Conservation (phyloP, 2,113 vertebrate genomes). For the Henicopernis longicauda region DNA sequence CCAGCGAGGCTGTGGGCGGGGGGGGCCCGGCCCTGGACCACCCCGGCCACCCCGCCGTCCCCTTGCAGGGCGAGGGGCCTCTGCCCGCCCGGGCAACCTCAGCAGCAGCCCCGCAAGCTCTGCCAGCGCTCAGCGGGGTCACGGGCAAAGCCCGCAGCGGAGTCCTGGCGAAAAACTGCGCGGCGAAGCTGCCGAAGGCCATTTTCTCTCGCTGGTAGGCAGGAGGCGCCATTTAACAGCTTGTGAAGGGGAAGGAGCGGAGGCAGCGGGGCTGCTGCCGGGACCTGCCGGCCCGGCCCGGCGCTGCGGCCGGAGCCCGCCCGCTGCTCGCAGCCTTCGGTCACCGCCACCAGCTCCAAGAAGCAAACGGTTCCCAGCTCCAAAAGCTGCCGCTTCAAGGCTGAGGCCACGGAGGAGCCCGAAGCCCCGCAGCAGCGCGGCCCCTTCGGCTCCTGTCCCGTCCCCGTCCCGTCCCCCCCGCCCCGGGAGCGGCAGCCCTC, state of each 20-base stretch:
- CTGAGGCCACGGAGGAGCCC: not conserved
- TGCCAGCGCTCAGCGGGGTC: not conserved
- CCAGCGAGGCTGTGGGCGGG: rapidly evolving
- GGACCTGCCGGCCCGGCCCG: too few species aligned
- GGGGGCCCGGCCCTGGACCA: too few species aligned
- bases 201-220: constrained; percentile 25
- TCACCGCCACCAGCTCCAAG: not conserved
- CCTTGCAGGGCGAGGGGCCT: too few species aligned
- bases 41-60: not conserved
- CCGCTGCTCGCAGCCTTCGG: not conserved
- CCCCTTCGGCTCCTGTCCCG: not conserved
- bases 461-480: too few species aligned
- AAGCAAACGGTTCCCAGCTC: not conserved
- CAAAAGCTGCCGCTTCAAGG: not conserved
- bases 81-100: too few species aligned
- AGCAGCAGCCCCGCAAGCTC: not conserved
- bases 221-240: constrained; percentile 87
- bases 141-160: not conserved
- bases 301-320: not conserved
- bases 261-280: rapidly evolving
- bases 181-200: not conserved
- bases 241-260: constrained; percentile 34
- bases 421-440: not conserved
- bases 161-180: rapidly evolving
- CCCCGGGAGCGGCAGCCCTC: not conserved